These are phyloP conservation scores for Psittacula echo DNA, from an alignment of 2,797 vertebrate genomes.

Conservation along the genomic window DNA sequence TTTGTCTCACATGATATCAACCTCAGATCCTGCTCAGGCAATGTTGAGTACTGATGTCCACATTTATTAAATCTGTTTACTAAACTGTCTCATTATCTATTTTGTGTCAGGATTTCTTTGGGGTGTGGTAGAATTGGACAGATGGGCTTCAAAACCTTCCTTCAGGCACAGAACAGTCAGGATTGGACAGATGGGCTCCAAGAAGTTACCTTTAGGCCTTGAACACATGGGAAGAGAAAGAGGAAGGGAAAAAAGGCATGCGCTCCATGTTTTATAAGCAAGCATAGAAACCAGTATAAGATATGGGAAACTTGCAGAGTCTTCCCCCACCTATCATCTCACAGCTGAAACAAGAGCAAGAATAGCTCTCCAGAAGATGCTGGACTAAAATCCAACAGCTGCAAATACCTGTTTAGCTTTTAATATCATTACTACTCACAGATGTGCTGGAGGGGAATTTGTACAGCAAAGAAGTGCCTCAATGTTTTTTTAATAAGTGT, in stretches of 20 bases:
- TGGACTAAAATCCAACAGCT: not conserved
- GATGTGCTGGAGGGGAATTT: constrained; percentile 55
- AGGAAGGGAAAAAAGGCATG: not conserved
- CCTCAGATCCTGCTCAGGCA: constrained; percentile 42
- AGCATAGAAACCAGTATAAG: not conserved
- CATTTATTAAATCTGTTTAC: constrained; percentile 79
- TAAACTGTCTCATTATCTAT: constrained; percentile 78
- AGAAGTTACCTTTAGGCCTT: constrained; percentile 66
- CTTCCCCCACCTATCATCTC: not conserved
- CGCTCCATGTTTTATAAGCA: not conserved
- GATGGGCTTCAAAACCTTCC: constrained; percentile 79
- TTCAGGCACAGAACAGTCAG: constrained; percentile 61
- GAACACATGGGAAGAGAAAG: constrained; percentile 57
- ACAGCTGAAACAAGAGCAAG: not conserved
- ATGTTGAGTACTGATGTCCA: constrained; percentile 63
- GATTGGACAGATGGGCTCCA: constrained; percentile 77
- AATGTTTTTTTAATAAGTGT: constrained; percentile 63
- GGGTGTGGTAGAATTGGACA: constrained; percentile 77
- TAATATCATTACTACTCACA: constrained; percentile 22
- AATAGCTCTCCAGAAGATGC: not conserved
- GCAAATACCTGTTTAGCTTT: constrained; percentile 55
- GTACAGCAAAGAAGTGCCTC: constrained; percentile 11
- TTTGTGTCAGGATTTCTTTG: constrained; percentile 77
- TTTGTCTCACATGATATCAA: constrained; percentile 43
- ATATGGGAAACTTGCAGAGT: not conserved